Conservation (phyloP, 2,888 invertebrate species). For the Aplocera efformata region DNA sequence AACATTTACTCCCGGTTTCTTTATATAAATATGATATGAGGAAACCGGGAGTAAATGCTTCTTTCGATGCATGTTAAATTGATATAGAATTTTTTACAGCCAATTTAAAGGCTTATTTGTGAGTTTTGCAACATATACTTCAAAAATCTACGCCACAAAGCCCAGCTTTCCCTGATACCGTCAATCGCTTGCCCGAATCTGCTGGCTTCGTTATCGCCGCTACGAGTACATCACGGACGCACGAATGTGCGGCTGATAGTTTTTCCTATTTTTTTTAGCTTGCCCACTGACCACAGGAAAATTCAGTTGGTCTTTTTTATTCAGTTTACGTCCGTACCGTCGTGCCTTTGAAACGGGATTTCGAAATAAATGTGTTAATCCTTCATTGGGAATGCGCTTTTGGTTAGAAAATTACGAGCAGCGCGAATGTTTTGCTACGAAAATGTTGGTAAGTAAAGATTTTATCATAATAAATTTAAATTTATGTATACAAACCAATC, state of each 20-base stretch:
- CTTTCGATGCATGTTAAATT: no score
- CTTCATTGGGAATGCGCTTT: conserved; percentile 13
- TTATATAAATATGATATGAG: no score
- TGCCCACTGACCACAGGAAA: conserved; percentile 52
- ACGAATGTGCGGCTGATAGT: conserved; percentile 47
- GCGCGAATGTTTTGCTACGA: conserved; percentile 1
- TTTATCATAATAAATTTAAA: no score
- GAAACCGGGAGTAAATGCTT: no score
- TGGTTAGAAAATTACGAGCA: conserved; percentile 2
- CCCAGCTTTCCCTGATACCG: conserved; percentile 32
- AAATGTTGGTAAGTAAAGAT: no score
- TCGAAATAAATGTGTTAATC: conserved; percentile 24
- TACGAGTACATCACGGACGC: conserved; percentile 52
- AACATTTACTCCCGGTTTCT: no score
- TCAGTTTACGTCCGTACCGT: conserved; percentile 23
- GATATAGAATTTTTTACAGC: no score
- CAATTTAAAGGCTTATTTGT: neutral
- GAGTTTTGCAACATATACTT: neutral
- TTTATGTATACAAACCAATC: no score
- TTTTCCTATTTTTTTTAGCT: conserved; percentile 36
- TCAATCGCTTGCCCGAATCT: conserved; percentile 35
- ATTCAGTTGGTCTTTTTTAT: conserved; percentile 37
- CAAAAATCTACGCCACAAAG: conserved; percentile 18
- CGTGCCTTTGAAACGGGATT: conserved; percentile 23
- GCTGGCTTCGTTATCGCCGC: conserved; percentile 53